These are phyloP conservation scores for Antheraea assamensis DNA, from an alignment of 2,888 invertebrate species.

Conservation along the genomic window DNA sequence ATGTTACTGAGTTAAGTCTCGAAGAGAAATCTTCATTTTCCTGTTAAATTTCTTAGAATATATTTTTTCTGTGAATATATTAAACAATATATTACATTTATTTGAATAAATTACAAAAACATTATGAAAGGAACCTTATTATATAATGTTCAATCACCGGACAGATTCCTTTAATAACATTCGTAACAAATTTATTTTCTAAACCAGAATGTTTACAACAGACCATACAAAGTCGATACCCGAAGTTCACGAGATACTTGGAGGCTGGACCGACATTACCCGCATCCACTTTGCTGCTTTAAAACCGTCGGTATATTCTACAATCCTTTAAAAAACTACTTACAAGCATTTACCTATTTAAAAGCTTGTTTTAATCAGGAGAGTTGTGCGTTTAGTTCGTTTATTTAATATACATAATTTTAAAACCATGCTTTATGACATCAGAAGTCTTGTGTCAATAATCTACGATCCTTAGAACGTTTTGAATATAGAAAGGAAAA, in stretches of 20 bases:
- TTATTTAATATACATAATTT: slow-evolving; percentile 32
- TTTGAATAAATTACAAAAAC: slow-evolving; percentile 15
- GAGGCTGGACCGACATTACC: slow-evolving; percentile 73
- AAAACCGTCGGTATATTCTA: slow-evolving; percentile 61
- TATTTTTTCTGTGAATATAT: slow-evolving; percentile 5
- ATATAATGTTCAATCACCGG: not conserved
- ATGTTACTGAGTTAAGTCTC: not conserved
- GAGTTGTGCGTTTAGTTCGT: slow-evolving; percentile 59
- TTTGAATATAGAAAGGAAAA: slow-evolving; percentile 20
- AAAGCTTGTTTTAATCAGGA: slow-evolving; percentile 55
- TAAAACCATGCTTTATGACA: slow-evolving; percentile 57
- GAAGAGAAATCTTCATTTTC: not conserved
- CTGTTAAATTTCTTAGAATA: not conserved
- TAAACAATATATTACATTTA: slow-evolving; percentile 15
- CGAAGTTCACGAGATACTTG: slow-evolving; percentile 73
- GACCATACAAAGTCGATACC: slow-evolving; percentile 63
- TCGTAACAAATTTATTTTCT: slow-evolving; percentile 37
- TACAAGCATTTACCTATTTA: slow-evolving; percentile 67
- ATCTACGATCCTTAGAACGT: slow-evolving; percentile 26
- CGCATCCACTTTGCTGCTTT: slow-evolving; percentile 71
- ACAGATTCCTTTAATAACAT: slow-evolving; percentile 52
- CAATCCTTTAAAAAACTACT: slow-evolving; percentile 64
- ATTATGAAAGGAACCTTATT: slow-evolving; percentile 24
- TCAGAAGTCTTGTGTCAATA: slow-evolving; percentile 41
- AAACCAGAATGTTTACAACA: slow-evolving; percentile 57